Evolutionary conservation across 2,797 vertebrate genomes (phyloP), one percentile per base, ranked within the genome.

Genomic region (Loris lydekkerianus): DNA sequence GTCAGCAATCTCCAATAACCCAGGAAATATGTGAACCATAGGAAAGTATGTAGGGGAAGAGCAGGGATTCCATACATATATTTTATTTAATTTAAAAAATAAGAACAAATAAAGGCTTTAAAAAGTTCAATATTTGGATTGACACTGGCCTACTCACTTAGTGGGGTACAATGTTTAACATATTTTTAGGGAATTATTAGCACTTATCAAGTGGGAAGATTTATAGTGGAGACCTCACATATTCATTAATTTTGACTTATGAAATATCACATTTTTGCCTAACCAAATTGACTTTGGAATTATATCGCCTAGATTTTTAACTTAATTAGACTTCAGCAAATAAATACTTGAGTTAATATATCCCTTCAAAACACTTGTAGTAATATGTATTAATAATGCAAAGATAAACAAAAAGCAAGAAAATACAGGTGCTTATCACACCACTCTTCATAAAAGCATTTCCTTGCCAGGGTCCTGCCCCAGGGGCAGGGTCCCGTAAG

Each of bases 21-120:
- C 10, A 83, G 27, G 21, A 69, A 61, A 2, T 78, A 27, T n/a
- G 8, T 60, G 4, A 37, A 72, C 13, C 17, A 65, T 29, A 46
- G 3, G 67, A 81, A 4, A 76, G 10, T 58, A 21, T 78, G 3
- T 69, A 63, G 5, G 31, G 63, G 14, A 90, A 82, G 7, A 63
- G 69, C 46, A 78, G 25, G 18, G 69, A 29, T 67, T 73, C 27
- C 27, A 11, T 61, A 49, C 56, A 25, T 2, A 7, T 92, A 77
- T 80, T 84, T 93, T 89, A 65, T 87, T 93, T 80, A 88, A 25
- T 53, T 7, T 76, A 58, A 95, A 82, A 72, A 43, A 85, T 31
- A 60, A 46, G n/a, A 73, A 70, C 18, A 65, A 84, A 60, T 34
- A 63, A 75, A 73, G 15, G 0, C 4, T 63, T 46, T 27, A 3